Percentiles rank a stretch among this genome's conserved stretches.
Evolutionary conservation across 2,888 invertebrate genomes (phyloP).

Genomic region (Aplocera efformata): DNA sequence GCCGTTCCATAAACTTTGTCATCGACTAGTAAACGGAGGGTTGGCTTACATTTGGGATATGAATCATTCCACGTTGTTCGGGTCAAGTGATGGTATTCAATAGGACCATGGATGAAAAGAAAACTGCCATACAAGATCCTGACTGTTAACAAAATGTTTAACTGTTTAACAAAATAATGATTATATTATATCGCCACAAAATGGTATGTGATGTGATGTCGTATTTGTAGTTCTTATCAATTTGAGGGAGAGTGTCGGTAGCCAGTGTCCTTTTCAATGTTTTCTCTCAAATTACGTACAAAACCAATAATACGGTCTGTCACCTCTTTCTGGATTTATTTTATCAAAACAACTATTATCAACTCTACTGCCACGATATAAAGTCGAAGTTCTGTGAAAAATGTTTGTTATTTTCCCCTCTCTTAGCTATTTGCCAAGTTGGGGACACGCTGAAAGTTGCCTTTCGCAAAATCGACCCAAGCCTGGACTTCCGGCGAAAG

Average conservation of each 20-base stretch:
- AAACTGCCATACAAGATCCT: too few relatives aligned
- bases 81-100: conserved; percentile 44
- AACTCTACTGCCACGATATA: conserved; percentile 14
- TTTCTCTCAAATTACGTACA: conserved; percentile 25
- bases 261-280: conserved; percentile 18
- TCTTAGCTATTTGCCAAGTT: conserved; percentile 47
- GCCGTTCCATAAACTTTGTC: conserved; percentile 39
- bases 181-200: neutral
- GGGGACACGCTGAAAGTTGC: conserved; percentile 38
- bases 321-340: conserved; percentile 23
- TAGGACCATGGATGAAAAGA: too few relatives aligned
- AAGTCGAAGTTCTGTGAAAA: conserved; percentile 7
- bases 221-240: conserved; percentile 6
- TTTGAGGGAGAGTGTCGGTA: conserved; percentile 12
- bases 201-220: too few relatives aligned
- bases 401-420: conserved; percentile 30
- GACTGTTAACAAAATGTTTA: too few relatives aligned
- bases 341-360: neutral
- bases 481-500: conserved; percentile 49
- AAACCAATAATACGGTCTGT: conserved; percentile 29
- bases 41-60: conserved; percentile 27
- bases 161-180: conserved; percentile 7
- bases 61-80: conserved; percentile 56
- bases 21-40: conserved; percentile 13
- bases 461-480: conserved; percentile 44